Conservation (phyloP, 23 tunicate species). For the Ascidia mentula region DNA sequence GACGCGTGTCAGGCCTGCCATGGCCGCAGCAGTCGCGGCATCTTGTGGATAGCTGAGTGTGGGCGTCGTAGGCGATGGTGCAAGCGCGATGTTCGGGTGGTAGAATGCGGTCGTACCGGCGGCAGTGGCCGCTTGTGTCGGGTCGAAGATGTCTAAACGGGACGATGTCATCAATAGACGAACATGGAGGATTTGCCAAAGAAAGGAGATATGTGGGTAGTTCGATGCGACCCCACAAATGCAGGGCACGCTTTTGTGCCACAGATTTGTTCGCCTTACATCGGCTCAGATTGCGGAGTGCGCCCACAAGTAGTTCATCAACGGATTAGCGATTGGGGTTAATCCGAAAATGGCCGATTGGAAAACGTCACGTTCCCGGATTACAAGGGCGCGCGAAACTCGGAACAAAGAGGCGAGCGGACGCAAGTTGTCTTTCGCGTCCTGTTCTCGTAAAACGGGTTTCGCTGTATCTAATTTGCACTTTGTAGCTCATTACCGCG, state of each 20-base stretch:
- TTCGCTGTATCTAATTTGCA: not conserved
- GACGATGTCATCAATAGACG: not conserved
- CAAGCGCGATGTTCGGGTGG: slow-evolving; percentile 47
- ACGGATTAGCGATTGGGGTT: not conserved
- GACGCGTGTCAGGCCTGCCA: slow-evolving; percentile 35
- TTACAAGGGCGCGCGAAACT: not conserved
- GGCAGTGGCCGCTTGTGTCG: slow-evolving; percentile 44
- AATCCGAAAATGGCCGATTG: slow-evolving; percentile 6
- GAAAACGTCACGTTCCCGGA: not conserved
- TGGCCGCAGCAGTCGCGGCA: slow-evolving; percentile 43
- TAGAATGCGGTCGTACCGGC: slow-evolving; percentile 49
- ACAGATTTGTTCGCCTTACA: too few species aligned
- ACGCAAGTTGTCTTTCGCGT: not conserved
- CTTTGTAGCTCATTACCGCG: not conserved
- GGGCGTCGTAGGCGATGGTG: slow-evolving; percentile 45
- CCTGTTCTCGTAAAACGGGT: not conserved
- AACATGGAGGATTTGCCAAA: not conserved
- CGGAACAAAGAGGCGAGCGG: not conserved
- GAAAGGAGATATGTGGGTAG: not conserved
- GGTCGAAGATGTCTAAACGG: slow-evolving; percentile 54
- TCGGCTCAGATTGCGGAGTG: not conserved
- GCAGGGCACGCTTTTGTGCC: not conserved
- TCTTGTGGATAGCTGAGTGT: slow-evolving; percentile 34
- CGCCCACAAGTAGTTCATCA: not conserved
- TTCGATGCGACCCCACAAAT: not conserved